Conservation (phyloP, 1,140 invertebrate genomes). For the Bradysia coprophila region DNA sequence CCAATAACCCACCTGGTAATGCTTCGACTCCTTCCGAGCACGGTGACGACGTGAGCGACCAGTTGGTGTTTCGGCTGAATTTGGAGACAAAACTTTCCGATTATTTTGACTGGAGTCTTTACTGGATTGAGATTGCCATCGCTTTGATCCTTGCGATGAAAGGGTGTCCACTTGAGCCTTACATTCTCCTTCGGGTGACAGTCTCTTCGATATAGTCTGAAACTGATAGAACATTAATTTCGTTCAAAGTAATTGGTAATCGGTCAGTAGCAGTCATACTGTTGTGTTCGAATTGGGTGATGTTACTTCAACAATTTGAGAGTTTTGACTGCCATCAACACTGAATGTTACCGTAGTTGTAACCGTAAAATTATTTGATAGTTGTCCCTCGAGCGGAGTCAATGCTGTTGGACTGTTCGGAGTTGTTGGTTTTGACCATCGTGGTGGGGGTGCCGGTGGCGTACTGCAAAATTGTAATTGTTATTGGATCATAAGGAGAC, state of each 20-base stretch:
- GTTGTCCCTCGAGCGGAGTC: conserved; percentile 37
- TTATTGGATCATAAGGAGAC: too few relatives aligned
- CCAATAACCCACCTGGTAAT: conserved; percentile 45
- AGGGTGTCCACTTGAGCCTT: conserved; percentile 26
- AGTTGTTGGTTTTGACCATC: conserved; percentile 40
- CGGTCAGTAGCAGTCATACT: background rate
- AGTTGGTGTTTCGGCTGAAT: conserved; percentile 2
- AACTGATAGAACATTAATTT: conserved; percentile 6
- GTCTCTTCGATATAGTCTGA: conserved; percentile 25
- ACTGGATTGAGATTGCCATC: conserved; percentile 13
- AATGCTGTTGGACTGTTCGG: conserved; percentile 33
- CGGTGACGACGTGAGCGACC: conserved; percentile 9
- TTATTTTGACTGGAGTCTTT: conserved; percentile 15
- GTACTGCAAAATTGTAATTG: conserved; percentile 7
- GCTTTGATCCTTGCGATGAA: conserved; percentile 26
- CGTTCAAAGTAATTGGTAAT: background rate
- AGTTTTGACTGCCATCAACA: conserved; percentile 30
- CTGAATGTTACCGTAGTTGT: conserved; percentile 69
- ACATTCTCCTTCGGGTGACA: conserved; percentile 30
- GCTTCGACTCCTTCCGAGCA: conserved; percentile 37
- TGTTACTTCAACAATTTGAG: conserved; percentile 25
- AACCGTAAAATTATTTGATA: conserved; percentile 48
- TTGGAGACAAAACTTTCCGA: conserved; percentile 14
- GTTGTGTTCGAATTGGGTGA: conserved; percentile 10
- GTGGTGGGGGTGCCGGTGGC: conserved; percentile 37